Conservation (phyloP, 2,797 vertebrate species). For the Poecilia gillii region DNA sequence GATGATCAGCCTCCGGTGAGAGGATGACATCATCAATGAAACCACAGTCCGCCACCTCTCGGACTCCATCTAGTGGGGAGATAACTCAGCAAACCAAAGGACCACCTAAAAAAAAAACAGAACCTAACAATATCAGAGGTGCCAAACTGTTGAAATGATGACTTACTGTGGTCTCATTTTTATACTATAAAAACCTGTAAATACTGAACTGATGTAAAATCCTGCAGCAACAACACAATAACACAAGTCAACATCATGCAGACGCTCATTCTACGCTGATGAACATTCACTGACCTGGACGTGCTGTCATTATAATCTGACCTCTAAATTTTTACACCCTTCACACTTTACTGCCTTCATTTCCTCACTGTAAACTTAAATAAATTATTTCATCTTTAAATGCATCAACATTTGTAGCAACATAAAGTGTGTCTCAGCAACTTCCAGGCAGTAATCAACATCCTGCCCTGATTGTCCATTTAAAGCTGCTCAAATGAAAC, state of each 20-base stretch:
- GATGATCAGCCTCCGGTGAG: no score
- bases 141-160: not conserved
- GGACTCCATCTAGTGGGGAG: no score
- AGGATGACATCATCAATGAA: no score
- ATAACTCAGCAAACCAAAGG: no score
- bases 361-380: not conserved
- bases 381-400: not conserved
- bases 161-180: not conserved
- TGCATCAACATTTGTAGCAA: not conserved
- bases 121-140: no score
- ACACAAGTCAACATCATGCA: not conserved
- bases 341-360: not conserved
- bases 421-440: not conserved
- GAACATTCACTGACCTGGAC: not conserved
- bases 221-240: not conserved
- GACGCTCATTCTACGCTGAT: not conserved
- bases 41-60: no score
- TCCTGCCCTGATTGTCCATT: not conserved
- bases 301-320: not conserved
- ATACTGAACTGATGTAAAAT: not conserved
- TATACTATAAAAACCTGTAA: not conserved
- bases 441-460: not conserved
- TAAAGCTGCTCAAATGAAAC: not conserved
- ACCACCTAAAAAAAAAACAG: no score
- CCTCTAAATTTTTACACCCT: not conserved